Evolutionary conservation across 2,113 vertebrate genomes (phyloP).

Genomic region (Seriola rivoliana): DNA sequence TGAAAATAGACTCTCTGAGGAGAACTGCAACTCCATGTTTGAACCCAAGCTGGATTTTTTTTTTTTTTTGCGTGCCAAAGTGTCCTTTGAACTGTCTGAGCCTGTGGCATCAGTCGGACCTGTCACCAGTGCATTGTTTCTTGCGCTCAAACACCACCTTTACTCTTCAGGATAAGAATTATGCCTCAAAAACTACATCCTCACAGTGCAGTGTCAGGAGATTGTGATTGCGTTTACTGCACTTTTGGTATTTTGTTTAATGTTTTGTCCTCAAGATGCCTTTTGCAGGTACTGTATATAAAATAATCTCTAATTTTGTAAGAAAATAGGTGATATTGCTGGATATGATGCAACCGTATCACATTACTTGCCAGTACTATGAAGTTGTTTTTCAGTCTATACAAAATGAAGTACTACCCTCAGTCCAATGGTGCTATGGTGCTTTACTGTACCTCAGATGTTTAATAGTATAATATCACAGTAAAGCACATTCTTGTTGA

Average conservation of each 20-base stretch:
- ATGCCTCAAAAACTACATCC: neutral
- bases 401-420: slow-evolving; percentile 51
- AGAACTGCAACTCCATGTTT: slow-evolving; percentile 51
- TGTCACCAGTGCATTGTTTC: slow-evolving; percentile 10
- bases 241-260: slow-evolving; percentile 23
- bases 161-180: slow-evolving; percentile 9
- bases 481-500: slow-evolving; percentile 30
- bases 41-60: slow-evolving; percentile 22
- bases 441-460: slow-evolving; percentile 26
- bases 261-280: slow-evolving; percentile 36
- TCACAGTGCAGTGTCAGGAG: slow-evolving; percentile 3
- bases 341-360: slow-evolving; percentile 16
- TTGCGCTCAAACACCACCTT: neutral
- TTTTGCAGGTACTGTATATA: slow-evolving; percentile 56
- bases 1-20: slow-evolving; percentile 60
- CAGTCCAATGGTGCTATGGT: slow-evolving; percentile 56
- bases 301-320: slow-evolving; percentile 50
- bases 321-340: slow-evolving; percentile 14
- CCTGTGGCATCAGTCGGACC: slow-evolving; percentile 18
- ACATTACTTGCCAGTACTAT: slow-evolving; percentile 17
- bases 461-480: slow-evolving; percentile 3
- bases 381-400: slow-evolving; percentile 36
- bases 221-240: slow-evolving; percentile 6
- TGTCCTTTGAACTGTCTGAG: slow-evolving; percentile 39
- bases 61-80: slow-evolving; percentile 26